phyloP scores from a whole-genome alignment of 2,113 vertebrate species.

The Hylia prasina region DNA sequence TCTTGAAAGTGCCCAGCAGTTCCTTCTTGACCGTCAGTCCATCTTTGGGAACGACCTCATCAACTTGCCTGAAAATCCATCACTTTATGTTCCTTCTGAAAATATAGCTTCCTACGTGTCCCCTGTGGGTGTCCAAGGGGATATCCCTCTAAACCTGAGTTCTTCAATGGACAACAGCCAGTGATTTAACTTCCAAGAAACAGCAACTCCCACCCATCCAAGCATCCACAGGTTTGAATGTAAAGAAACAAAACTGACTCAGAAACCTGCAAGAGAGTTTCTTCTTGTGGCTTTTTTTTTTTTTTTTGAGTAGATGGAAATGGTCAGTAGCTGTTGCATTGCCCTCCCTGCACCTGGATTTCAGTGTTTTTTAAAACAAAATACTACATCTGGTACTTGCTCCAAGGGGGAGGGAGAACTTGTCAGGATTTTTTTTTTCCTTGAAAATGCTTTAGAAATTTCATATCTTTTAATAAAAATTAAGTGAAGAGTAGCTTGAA shows the following conservation, averaged over 20 bases:
- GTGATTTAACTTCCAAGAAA: neutral
- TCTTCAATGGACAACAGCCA: slow-evolving; percentile 31
- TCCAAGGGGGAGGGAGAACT: neutral
- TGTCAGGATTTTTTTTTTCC: neutral
- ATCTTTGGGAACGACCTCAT: slow-evolving; percentile 16
- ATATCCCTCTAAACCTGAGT: slow-evolving; percentile 26
- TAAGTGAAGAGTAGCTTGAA: neutral
- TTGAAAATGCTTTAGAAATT: neutral
- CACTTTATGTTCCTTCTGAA: slow-evolving; percentile 37
- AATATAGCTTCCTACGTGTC: slow-evolving; percentile 32
- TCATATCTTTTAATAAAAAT: neutral
- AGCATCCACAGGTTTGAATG: slow-evolving; percentile 39
- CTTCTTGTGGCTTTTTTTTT: neutral
- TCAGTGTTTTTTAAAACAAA: neutral
- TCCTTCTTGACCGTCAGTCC: neutral
- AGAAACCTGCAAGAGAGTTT: neutral
- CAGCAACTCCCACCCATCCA: neutral
- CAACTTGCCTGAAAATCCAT: slow-evolving; percentile 39
- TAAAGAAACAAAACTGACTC: slow-evolving; percentile 39
- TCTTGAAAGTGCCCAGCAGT: slow-evolving; percentile 38
- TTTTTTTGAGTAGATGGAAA: neutral
- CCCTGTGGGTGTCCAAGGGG: neutral
- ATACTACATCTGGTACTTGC: neutral
- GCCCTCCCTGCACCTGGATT: neutral
- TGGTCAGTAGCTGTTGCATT: neutral